Conservation (phyloP, 2,113 vertebrate genomes). For the Saccopteryx leptura region DNA sequence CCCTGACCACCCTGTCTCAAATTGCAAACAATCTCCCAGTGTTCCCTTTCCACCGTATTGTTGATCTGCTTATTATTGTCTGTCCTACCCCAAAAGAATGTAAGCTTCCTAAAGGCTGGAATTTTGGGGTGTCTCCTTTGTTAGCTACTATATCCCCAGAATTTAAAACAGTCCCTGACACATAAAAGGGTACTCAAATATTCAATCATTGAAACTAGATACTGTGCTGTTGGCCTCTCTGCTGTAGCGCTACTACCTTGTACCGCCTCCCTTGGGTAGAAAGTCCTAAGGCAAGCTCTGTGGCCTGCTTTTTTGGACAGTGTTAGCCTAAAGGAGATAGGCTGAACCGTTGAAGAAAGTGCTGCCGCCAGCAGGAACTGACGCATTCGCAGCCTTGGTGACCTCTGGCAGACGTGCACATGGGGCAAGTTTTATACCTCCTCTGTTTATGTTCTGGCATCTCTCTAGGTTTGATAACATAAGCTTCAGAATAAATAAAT, state of each 20-base stretch:
- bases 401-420: not conserved
- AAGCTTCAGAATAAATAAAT: constrained; percentile 37
- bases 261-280: not conserved
- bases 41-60: not conserved
- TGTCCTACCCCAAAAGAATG: not conserved
- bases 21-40: not conserved
- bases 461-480: not conserved
- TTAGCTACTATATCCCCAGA: not conserved
- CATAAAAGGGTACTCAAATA: not conserved
- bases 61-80: constrained; percentile 29
- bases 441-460: not conserved
- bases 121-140: not conserved
- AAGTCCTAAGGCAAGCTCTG: not conserved
- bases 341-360: not conserved
- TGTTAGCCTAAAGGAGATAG: not conserved
- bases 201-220: not conserved
- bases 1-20: not conserved
- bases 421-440: not conserved
- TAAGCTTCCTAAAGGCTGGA: not conserved
- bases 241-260: not conserved
- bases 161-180: constrained; percentile 2
- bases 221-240: not conserved
- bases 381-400: not conserved
- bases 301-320: not conserved
- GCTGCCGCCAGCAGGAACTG: not conserved